Evolutionary conservation across 53 echinoderm and acorn worm genomes (phyloP).

Genomic region (Henricia sp.): DNA sequence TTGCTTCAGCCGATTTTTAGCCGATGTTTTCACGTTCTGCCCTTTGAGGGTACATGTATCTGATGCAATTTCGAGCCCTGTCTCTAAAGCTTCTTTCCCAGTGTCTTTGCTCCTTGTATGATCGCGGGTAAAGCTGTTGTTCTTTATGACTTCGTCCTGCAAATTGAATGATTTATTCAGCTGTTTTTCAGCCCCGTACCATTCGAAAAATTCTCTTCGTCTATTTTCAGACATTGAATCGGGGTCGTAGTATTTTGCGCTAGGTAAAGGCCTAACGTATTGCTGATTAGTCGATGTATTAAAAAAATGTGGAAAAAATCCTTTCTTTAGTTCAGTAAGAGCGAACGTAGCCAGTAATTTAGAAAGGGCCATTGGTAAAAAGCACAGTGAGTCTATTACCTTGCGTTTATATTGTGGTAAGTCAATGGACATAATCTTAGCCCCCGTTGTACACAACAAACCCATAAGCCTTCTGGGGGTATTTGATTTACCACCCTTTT

Average conservation of each 20-base stretch:
- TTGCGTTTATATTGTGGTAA: too few species aligned
- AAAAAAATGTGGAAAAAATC: constrained; percentile 62
- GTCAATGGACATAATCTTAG: too few species aligned
- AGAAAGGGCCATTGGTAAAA: constrained; percentile 67
- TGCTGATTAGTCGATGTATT: constrained; percentile 36
- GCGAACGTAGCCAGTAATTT: constrained; percentile 39
- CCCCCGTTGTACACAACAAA: too few species aligned
- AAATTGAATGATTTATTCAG: constrained; percentile 14
- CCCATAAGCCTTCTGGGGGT: too few species aligned
- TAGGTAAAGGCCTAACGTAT: constrained; percentile 12
- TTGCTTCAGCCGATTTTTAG: constrained; percentile 12
- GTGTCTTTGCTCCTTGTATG: constrained; percentile 36
- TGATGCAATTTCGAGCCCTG: constrained; percentile 19
- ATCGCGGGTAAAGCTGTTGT: constrained; percentile 54
- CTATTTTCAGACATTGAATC: constrained; percentile 21
- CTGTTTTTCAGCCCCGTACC: constrained; percentile 20
- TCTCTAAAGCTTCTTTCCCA: constrained; percentile 30
- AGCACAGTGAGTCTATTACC: constrained; percentile 68
- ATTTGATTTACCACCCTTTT: too few species aligned
- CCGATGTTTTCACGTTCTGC: background rate
- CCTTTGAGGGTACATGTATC: constrained; percentile 50
- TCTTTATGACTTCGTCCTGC: constrained; percentile 51
- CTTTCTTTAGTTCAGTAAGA: constrained; percentile 47
- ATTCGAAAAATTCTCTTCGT: constrained; percentile 13
- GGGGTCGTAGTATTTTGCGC: constrained; percentile 14